phyloP scores from a whole-genome alignment of 2,113 vertebrate species.

The Otolemur garnettii region DNA sequence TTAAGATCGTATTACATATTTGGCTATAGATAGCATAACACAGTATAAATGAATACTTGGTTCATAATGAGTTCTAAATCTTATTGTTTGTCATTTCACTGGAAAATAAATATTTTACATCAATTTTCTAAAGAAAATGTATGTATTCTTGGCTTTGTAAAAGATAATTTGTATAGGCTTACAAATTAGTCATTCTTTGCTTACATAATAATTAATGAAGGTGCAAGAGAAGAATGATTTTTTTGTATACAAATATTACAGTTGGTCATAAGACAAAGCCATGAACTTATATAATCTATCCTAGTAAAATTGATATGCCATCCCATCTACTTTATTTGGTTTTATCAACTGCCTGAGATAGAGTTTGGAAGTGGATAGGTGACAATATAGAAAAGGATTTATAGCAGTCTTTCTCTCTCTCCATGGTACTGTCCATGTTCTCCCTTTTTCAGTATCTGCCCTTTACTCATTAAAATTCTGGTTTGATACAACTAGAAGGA shows the following conservation, averaged over 20 bases:
- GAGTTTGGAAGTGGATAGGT: not conserved
- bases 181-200: no score
- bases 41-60: slow-evolving; percentile 12
- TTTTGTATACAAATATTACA: slow-evolving; percentile 57
- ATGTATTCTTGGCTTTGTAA: slow-evolving; percentile 31
- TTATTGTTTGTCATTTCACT: slow-evolving; percentile 27
- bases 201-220: slow-evolving; percentile 12
- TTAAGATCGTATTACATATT: not conserved
- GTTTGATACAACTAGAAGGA: not conserved
- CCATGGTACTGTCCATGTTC: not conserved
- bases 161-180: slow-evolving; percentile 19
- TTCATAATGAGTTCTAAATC: slow-evolving; percentile 43
- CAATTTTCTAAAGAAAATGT: not conserved
- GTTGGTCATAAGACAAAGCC: not conserved
- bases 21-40: not conserved
- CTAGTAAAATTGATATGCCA: slow-evolving; percentile 3
- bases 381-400: not conserved
- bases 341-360: not conserved
- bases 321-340: not conserved
- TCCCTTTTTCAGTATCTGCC: not conserved
- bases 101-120: slow-evolving; percentile 37
- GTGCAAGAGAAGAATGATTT: not conserved
- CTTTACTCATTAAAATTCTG: slow-evolving; percentile 33
- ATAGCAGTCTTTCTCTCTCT: not conserved
- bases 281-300: slow-evolving; percentile 25